A percentile compares a stretch with the other conserved stretches of the same genome.
Conservation (phyloP, 2,113 vertebrate genomes). For the Carlito syrichta region DNA sequence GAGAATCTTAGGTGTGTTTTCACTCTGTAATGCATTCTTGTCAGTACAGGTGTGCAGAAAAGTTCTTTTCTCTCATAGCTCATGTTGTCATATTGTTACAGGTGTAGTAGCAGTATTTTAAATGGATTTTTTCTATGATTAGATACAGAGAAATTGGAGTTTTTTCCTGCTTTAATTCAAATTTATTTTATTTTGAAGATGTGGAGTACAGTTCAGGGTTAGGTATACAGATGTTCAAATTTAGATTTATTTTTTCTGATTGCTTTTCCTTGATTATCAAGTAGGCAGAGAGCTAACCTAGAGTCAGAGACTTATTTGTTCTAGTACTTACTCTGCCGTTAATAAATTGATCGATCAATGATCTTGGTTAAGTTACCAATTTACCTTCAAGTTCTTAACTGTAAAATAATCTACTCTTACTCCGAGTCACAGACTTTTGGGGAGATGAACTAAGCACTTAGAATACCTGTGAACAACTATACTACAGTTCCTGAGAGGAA, state of each 20-base stretch:
- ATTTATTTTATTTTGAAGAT: too few relatives aligned
- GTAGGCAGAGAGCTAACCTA: not conserved
- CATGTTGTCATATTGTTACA: not conserved
- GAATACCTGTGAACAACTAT: not conserved
- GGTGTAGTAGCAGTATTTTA: not conserved
- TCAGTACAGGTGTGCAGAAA: not conserved
- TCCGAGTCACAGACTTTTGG: not conserved
- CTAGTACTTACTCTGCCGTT: not conserved
- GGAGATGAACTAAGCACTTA: not conserved
- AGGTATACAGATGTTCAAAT: too few relatives aligned
- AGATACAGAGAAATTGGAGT: not conserved
- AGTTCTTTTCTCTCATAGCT: not conserved
- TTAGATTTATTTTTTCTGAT: conserved; percentile 31
- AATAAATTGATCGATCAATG: not conserved
- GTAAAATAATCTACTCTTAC: not conserved
- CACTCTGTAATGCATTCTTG: not conserved
- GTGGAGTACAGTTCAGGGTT: too few relatives aligned
- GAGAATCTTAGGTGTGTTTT: conserved; percentile 91
- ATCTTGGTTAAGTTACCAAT: not conserved
- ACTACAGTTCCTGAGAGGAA: not conserved
- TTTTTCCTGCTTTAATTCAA: not conserved
- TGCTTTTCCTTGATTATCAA: conserved; percentile 30
- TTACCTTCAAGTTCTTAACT: not conserved
- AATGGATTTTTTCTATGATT: not conserved
- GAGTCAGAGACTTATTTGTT: not conserved